Percentiles rank a stretch among this genome's conserved stretches.
Evolutionary conservation across 1,140 invertebrate species (phyloP).

Genomic region (Metopolophium dirhodum): DNA sequence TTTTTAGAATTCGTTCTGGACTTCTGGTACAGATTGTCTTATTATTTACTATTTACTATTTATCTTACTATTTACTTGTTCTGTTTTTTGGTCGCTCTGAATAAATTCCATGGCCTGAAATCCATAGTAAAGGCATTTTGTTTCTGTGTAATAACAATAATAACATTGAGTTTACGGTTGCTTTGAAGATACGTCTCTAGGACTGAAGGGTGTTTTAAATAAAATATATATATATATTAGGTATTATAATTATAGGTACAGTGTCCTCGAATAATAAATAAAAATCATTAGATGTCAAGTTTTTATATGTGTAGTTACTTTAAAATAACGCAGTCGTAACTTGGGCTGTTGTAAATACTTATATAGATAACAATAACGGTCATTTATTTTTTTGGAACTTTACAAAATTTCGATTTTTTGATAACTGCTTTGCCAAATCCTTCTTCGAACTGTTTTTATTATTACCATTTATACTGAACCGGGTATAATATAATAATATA

Average conservation of each 20-base stretch:
- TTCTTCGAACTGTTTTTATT: neutral
- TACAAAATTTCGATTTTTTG: neutral
- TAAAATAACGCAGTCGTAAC: neutral
- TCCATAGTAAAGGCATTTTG: neutral
- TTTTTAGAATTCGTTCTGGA: too few species aligned
- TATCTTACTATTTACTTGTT: too few species aligned
- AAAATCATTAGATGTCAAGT: too few species aligned
- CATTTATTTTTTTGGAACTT: neutral
- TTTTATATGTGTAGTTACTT: too few species aligned
- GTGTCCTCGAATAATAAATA: too few species aligned
- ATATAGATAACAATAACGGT: neutral
- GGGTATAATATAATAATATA: neutral
- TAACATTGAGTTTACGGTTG: neutral
- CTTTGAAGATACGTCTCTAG: too few species aligned
- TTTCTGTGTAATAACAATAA: neutral
- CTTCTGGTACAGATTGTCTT: too few species aligned
- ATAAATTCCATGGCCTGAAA: neutral
- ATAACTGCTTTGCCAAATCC: neutral
- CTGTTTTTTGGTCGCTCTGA: too few species aligned
- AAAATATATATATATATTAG: too few species aligned
- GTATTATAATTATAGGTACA: too few species aligned
- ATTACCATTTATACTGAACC: neutral
- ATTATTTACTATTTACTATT: too few species aligned
- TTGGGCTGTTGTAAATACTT: too few species aligned
- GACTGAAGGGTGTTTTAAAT: neutral